Evolutionary conservation across 23 tunicate species (phyloP), one percentile per base, ranked within the genome.

Genomic region (Diplosoma virens): DNA sequence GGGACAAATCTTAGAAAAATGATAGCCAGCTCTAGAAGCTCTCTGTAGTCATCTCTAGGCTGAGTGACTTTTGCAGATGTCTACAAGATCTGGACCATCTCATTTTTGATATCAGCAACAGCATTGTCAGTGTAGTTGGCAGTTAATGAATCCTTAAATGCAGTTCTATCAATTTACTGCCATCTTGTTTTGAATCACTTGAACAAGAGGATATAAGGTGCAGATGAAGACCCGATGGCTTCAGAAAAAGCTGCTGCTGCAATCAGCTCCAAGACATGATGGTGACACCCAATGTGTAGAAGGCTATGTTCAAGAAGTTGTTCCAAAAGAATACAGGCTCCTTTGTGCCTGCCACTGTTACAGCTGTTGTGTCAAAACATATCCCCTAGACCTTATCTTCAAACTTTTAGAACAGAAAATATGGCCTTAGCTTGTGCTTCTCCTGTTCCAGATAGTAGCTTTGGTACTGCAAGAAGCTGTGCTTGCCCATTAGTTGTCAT

Each of bases 191-290:
- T 67, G 52, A 67, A 67, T 35, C 52, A 27, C 74, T 67, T 67
- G 25, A 67, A 67, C 52, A 67, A 36, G 52, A 67, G 74, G 27
- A 67, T 22, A 35, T 35, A 3, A 17, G 50, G 52, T 11, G 74
- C 52, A 11, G 52, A 67, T 67, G 74, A 67, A 67, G 74, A 4
- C 34, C 26, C 74, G 52, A 67, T 67, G 50, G 52, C 74, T 67
- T 67, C 52, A 67, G 74, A 18, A 67, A 67, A 67, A 24, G 52
- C 74, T 67, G 52, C 50, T 17, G 52, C 50, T 11, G 52, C 74
- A 67, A 67, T 67, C 52, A 67, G 74, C 52, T 67, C 74, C 52
- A 67, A 67, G 74, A 67, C 74, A 36, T 36, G 74, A 37, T 67
- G 52, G 74, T 35, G 74, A 25, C 50, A 67, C 3, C 52, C 52